phyloP scores from a whole-genome alignment of 2,797 vertebrate genomes.

The Betta splendens region DNA sequence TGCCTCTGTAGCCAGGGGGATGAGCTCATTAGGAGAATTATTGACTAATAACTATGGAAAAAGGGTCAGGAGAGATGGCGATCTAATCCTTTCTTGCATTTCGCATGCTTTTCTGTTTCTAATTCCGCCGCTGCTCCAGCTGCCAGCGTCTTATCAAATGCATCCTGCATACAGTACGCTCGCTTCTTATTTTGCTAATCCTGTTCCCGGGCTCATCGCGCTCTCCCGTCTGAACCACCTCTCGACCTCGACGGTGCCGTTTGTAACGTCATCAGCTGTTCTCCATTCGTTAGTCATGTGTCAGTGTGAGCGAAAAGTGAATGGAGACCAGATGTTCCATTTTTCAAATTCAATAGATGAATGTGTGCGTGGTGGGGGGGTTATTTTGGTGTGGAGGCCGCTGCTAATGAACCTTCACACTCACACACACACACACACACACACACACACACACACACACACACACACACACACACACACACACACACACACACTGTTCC shows the following conservation, averaged over 20 bases:
- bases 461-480: constrained; percentile 48
- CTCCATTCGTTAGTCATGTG: constrained; percentile 56
- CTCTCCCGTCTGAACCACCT: constrained; percentile 9
- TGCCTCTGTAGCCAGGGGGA: constrained; percentile 73
- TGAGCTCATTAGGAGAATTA: constrained; percentile 78
- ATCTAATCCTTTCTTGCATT: constrained; percentile 33
- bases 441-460: constrained; percentile 43
- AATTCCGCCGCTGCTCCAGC: constrained; percentile 16
- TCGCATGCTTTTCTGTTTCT: constrained; percentile 12
- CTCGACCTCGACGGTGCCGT: constrained; percentile 42
- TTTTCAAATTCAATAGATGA: constrained; percentile 58
- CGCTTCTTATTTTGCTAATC: constrained; percentile 14
- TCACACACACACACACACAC: constrained; percentile 53
- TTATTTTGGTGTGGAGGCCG: constrained; percentile 80
- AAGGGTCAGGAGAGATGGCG: constrained; percentile 21
- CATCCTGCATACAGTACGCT: constrained; percentile 6
- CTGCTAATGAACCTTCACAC: constrained; percentile 80
- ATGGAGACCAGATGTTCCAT: constrained; percentile 57
- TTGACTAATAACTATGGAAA: constrained; percentile 73
- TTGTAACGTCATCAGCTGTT: constrained; percentile 68
- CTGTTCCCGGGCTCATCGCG: constrained; percentile 44
- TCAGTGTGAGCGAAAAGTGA: constrained; percentile 51
- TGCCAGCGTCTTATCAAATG: constrained; percentile 40
- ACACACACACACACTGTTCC: constrained; percentile 29
- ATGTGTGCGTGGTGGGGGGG: constrained; percentile 21